These are phyloP conservation scores for Artibeus jamaicensis DNA, from an alignment of 2,797 vertebrate genomes.

Conservation along the genomic window DNA sequence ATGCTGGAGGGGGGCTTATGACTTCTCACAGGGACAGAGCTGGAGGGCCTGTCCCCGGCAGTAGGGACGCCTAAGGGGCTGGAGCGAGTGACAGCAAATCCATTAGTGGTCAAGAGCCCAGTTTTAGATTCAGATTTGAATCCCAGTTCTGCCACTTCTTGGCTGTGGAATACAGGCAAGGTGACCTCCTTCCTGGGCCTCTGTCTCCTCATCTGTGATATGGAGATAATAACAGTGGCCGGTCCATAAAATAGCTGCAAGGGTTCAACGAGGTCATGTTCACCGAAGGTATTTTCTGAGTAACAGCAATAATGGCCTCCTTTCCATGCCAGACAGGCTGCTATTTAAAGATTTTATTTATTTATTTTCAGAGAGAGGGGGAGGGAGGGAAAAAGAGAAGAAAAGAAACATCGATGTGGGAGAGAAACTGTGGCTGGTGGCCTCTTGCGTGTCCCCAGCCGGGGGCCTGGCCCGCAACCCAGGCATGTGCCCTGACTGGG, in stretches of 20 bases:
- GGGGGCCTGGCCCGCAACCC: not conserved
- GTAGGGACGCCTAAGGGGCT: not conserved
- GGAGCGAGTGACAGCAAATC: not conserved
- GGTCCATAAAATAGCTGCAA: not conserved
- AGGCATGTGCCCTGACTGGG: not conserved
- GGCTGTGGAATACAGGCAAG: not conserved
- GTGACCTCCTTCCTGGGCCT: not conserved
- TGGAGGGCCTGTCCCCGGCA: not conserved
- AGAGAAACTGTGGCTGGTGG: not conserved
- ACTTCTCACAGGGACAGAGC: not conserved
- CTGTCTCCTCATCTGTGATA: not conserved
- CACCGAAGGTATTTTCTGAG: not conserved
- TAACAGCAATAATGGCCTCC: too few species aligned
- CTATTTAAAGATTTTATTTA: not conserved
- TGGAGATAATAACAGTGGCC: not conserved
- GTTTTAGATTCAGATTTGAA: not conserved
- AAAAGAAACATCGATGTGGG: too few species aligned
- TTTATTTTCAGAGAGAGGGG: not conserved
- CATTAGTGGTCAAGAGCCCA: not conserved
- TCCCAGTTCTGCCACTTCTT: not conserved
- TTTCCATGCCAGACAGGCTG: not conserved
- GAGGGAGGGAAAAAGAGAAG: too few species aligned
- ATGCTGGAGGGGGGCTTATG: not conserved
- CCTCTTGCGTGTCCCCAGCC: not conserved
- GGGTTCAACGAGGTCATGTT: not conserved